Percentiles rank a stretch among this genome's conserved stretches.
phyloP scores from a whole-genome alignment of 2,113 vertebrate species.

The Plectropomus leopardus region DNA sequence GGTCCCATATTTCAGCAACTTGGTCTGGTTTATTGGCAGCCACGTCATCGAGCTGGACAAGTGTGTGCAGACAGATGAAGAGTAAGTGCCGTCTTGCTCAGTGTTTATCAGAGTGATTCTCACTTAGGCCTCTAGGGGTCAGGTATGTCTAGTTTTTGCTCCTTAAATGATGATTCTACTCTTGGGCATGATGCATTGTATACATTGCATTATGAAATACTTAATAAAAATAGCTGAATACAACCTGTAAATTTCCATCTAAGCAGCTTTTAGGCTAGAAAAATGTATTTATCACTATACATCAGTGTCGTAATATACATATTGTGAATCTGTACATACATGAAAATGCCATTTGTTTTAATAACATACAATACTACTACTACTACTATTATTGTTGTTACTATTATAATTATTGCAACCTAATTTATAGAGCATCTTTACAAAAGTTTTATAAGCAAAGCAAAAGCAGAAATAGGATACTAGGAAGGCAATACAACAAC shows the following conservation, averaged over 20 bases:
- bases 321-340: neutral
- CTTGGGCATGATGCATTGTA: neutral
- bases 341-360: no score
- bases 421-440: no score
- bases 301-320: neutral
- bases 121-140: conserved; percentile 65
- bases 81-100: conserved; percentile 89
- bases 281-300: neutral
- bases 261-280: neutral
- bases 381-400: no score
- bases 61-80: conserved; percentile 98
- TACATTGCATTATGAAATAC: neutral
- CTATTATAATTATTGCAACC: no score
- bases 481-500: no score
- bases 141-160: conserved; percentile 12
- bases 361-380: no score
- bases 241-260: neutral
- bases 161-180: neutral
- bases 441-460: no score
- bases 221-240: neutral
- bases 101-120: neutral
- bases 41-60: conserved; percentile 98
- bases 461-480: no score
- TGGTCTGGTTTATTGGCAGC: conserved; percentile 99
- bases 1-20: conserved; percentile 98